These are phyloP conservation scores for Rhabdornis inornatus DNA, from an alignment of 2,113 vertebrate genomes.

Conservation along the genomic window DNA sequence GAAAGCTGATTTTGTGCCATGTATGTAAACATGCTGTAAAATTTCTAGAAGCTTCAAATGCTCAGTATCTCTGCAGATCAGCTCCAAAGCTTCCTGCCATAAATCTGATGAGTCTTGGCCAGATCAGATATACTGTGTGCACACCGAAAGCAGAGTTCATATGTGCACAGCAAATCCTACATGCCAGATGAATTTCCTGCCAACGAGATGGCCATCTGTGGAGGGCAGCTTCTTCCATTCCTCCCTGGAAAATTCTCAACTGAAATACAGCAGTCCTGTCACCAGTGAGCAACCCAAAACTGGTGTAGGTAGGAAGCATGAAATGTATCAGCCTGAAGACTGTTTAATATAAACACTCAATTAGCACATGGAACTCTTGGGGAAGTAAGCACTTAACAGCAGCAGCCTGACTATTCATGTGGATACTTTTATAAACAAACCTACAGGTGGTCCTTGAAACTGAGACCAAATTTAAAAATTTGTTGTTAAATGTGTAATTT, in stretches of 20 bases:
- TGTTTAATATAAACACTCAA: background rate
- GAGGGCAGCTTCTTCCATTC: background rate
- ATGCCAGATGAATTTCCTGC: background rate
- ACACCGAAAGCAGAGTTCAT: background rate
- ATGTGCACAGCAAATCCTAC: background rate
- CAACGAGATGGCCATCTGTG: background rate
- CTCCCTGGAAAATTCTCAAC: background rate
- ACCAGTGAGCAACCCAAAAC: background rate
- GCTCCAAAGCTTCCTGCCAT: background rate
- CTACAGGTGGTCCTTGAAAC: background rate
- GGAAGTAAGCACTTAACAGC: background rate
- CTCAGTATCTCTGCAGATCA: background rate
- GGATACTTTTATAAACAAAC: background rate
- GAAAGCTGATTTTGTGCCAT: background rate
- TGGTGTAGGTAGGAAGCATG: background rate
- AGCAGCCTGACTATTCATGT: background rate
- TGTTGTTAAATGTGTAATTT: background rate
- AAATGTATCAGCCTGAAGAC: background rate
- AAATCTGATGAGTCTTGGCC: background rate
- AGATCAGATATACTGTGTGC: background rate
- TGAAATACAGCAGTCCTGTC: background rate
- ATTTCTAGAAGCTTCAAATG: background rate
- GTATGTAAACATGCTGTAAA: background rate
- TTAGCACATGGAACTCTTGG: background rate
- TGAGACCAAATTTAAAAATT: background rate